Percentiles rank a stretch among this genome's conserved stretches.
Conservation (phyloP, 2,797 vertebrate species). For the Chelidonichthys spinosus region DNA sequence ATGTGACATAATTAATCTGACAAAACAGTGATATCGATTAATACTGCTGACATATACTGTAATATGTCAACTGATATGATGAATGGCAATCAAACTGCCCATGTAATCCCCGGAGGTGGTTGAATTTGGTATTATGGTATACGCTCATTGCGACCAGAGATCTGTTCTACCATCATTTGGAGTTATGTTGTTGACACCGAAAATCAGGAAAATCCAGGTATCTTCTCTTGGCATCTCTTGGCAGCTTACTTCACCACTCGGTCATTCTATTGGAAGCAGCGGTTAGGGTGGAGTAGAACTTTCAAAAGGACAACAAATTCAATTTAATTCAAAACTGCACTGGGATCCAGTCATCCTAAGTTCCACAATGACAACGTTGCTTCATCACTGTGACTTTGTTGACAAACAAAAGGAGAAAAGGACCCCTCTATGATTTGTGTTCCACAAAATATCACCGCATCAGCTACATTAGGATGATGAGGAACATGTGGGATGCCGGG, state of each 20-base stretch:
- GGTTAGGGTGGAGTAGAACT: neutral
- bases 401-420: conserved; percentile 21
- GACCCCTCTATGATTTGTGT: conserved; percentile 22
- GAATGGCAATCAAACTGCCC: neutral
- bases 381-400: conserved; percentile 25
- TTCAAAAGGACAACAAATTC: conserved; percentile 1
- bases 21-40: neutral
- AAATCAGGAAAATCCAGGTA: conserved; percentile 5
- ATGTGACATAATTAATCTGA: neutral
- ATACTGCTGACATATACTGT: neutral
- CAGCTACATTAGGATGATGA: conserved; percentile 7
- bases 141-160: neutral
- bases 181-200: neutral
- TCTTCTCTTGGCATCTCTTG: no score
- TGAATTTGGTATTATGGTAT: neutral
- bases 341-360: conserved; percentile 9
- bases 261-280: neutral
- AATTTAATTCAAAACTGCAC: conserved; percentile 1
- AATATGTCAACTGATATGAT: neutral
- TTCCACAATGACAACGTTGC: conserved; percentile 10
- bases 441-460: conserved; percentile 19
- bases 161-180: neutral
- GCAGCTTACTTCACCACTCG: neutral
- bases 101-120: neutral
- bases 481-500: neutral